phyloP scores from a whole-genome alignment of 2,797 vertebrate genomes.

The Pseudomugil gertrudae region DNA sequence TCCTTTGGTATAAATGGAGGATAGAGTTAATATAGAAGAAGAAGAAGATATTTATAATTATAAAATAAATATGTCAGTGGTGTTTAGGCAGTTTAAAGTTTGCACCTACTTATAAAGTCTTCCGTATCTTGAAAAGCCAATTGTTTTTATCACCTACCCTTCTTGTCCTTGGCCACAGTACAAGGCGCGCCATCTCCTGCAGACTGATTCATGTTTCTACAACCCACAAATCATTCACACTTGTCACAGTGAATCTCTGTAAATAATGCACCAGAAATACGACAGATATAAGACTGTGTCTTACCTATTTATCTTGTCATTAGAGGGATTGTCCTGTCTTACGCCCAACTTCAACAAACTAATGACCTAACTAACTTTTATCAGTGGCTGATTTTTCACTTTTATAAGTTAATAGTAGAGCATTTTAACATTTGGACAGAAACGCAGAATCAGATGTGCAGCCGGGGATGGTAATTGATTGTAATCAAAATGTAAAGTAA shows the following conservation, averaged over 20 bases:
- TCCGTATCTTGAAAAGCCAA: background rate
- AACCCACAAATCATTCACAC: conserved; percentile 54
- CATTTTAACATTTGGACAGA: conserved; percentile 49
- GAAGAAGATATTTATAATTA: background rate
- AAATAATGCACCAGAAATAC: conserved; percentile 69
- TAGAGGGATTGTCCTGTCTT: conserved; percentile 61
- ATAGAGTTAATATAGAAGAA: background rate
- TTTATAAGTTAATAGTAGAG: conserved; percentile 18
- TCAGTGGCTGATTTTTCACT: conserved; percentile 21
- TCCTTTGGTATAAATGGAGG: too few relatives aligned
- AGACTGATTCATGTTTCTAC: conserved; percentile 64
- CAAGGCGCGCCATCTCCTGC: conserved; percentile 15
- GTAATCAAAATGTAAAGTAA: conserved; percentile 82
- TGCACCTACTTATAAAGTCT: background rate
- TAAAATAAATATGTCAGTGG: background rate
- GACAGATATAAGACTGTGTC: conserved; percentile 60
- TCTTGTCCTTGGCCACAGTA: conserved; percentile 48
- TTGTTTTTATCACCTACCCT: conserved; percentile 30
- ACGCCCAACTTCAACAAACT: conserved; percentile 45
- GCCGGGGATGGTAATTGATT: conserved; percentile 74
- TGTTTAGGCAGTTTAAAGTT: background rate
- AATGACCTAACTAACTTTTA: conserved; percentile 48
- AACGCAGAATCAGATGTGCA: conserved; percentile 36
- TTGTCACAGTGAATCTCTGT: conserved; percentile 57
- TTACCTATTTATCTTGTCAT: conserved; percentile 70